Evolutionary conservation across 1,140 invertebrate species (phyloP).

Genomic region (Zaprionus vittiger): DNA sequence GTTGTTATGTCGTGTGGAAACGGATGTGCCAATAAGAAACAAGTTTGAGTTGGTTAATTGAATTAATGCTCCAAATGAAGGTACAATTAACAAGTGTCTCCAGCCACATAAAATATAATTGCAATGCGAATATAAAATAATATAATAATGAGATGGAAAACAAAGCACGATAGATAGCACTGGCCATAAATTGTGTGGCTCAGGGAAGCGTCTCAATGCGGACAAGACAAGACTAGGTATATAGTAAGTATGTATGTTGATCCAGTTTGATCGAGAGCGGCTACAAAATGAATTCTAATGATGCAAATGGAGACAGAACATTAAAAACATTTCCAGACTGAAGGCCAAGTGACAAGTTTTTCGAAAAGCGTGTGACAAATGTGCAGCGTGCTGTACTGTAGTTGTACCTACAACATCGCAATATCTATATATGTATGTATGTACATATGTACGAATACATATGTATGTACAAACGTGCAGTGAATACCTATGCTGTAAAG

Average conservation of each 20-base stretch:
- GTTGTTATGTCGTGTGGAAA: not conserved
- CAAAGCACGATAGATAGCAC: not conserved
- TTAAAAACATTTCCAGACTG: constrained; percentile 22
- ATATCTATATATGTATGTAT: not conserved
- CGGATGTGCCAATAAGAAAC: not conserved
- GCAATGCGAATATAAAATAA: not conserved
- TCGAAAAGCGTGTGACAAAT: constrained; percentile 30
- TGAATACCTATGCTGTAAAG: constrained; percentile 5
- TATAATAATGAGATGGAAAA: constrained; percentile 5
- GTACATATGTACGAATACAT: constrained; percentile 4
- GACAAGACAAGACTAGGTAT: not conserved
- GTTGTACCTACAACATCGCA: constrained; percentile 2
- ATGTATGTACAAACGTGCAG: constrained; percentile 7
- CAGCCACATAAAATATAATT: not conserved
- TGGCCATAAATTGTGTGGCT: not conserved
- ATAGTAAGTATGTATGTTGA: not conserved
- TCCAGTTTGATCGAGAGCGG: constrained; percentile 13
- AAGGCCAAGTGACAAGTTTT: constrained; percentile 28
- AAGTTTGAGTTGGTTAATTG: not conserved
- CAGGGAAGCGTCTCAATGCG: not conserved
- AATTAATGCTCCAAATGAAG: not conserved
- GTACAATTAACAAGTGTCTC: not conserved
- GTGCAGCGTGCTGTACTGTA: not conserved
- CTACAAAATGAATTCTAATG: constrained; percentile 34
- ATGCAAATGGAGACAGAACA: constrained; percentile 29